Evolutionary conservation across 37 sponge, comb jelly and placozoan genomes (phyloP).

Genomic region (Eunapius fragilis): DNA sequence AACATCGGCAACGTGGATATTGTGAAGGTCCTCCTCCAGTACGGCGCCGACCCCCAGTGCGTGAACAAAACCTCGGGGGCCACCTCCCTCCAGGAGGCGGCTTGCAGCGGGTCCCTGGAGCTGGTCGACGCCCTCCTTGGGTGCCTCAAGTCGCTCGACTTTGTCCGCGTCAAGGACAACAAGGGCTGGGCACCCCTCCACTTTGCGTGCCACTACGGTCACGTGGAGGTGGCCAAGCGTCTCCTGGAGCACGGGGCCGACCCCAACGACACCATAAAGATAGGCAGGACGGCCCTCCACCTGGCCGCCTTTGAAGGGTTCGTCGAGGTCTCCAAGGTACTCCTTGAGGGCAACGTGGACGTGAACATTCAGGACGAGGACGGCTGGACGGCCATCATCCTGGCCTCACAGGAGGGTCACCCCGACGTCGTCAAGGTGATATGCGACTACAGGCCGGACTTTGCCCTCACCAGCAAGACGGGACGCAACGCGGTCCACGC

Average conservation of each 20-base stretch:
- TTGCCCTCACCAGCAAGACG: conserved; percentile 62
- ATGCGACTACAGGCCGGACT: conserved; percentile 40
- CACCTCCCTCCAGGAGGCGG: conserved; percentile 80
- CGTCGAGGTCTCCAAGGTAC: conserved; percentile 59
- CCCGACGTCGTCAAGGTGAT: conserved; percentile 54
- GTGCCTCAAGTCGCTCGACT: conserved; percentile 20
- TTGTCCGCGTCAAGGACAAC: conserved; percentile 59
- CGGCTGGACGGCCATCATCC: conserved; percentile 79
- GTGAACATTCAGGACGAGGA: conserved; percentile 78
- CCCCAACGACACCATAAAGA: conserved; percentile 65
- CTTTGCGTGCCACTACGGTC: conserved; percentile 82
- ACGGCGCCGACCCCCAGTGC: conserved; percentile 54
- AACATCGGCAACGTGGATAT: conserved; percentile 61
- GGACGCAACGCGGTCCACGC: conserved; percentile 82
- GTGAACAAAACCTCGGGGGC: conserved; percentile 46
- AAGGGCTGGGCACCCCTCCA: conserved; percentile 83
- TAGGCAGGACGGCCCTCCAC: conserved; percentile 79
- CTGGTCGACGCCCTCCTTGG: conserved; percentile 50
- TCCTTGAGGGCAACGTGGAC: conserved; percentile 50
- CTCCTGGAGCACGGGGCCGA: conserved; percentile 57
- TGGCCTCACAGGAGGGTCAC: conserved; percentile 83
- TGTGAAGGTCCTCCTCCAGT: conserved; percentile 55
- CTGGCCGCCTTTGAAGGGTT: conserved; percentile 85
- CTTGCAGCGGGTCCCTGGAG: conserved; percentile 65
- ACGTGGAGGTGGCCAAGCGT: conserved; percentile 35